Base-by-base conservation (phyloP, 2,113 vertebrate species). In the Eurypyga helias region DNA sequence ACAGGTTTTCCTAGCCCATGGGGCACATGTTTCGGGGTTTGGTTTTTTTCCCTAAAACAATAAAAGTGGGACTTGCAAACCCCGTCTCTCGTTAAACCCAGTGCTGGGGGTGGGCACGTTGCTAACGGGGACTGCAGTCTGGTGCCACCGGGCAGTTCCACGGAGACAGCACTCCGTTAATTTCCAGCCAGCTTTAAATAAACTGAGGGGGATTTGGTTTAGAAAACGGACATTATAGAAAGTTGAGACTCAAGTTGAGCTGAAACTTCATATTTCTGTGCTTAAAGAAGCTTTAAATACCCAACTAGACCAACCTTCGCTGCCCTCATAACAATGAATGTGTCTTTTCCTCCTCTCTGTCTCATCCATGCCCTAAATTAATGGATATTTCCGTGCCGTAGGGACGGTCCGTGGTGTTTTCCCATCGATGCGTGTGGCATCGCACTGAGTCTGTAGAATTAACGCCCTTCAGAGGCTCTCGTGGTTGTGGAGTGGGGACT, bases 381-480 rank as follows among this genome's bases (percentile, higher is more conserved):
- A 76, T 25, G 58, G 64, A 13, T 46, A 31, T 81, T 92, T 87
- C 49, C 8, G 54, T 20, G 12, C 54, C 38, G 0, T 33, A 4
- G 18, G 33, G 46, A 55, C 79, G 14, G 19, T 34, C 9, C 28
- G 7, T 1, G 2, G 14, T 28, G 33, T 45, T 83, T 33, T 52
- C 7, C 18, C 57, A 20, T 43, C 1, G 2, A 9, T 33, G 49
- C 45, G 3, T 2, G 14, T 23, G 51, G 11, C 15, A 13, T 66
- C 5, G 1, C 10, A 0, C 36, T 2, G 4, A 9, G 28, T 12
- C 7, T 5, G 10, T n/a, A 26, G 69, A 29, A 38, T 29, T 61
- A 17, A 19, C 0, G 7, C 11, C 2, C 4, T 31, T 45, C 0
- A 2, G 31, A 66, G 36, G 33, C 13, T 46, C 20, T 11, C 31